Conservation (phyloP, 2,888 invertebrate species). For the Melanotus villosus region DNA sequence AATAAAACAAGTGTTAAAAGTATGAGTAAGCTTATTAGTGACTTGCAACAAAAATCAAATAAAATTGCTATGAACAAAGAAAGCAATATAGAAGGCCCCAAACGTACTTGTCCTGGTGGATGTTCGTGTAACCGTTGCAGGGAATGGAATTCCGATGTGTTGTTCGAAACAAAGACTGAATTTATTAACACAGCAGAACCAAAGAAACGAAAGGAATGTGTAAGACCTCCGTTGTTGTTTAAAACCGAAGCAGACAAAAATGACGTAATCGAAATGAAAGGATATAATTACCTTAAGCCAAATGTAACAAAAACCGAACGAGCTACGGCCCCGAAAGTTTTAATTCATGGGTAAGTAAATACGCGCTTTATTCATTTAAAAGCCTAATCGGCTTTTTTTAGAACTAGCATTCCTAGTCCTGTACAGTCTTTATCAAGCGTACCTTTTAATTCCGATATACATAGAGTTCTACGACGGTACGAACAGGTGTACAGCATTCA, state of each 20-base stretch:
- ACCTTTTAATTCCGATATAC: slow-evolving; percentile 58
- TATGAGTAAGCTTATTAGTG: no score
- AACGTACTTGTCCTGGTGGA: neutral
- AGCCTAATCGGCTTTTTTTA: no score
- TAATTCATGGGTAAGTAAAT: slow-evolving; percentile 50
- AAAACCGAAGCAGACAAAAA: neutral
- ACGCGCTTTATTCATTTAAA: no score
- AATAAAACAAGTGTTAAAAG: no score
- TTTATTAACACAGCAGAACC: neutral
- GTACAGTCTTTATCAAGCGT: slow-evolving; percentile 51
- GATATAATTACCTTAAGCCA: neutral
- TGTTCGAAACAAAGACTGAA: neutral
- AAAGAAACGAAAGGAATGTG: neutral
- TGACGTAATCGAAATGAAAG: slow-evolving; percentile 23
- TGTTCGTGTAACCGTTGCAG: neutral
- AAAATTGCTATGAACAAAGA: no score
- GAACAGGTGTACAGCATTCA: slow-evolving; percentile 71
- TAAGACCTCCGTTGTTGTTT: neutral
- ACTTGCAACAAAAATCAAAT: no score
- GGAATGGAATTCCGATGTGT: neutral
- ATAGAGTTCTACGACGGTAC: slow-evolving; percentile 55
- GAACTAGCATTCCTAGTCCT: slow-evolving; percentile 55
- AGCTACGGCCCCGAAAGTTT: slow-evolving; percentile 41
- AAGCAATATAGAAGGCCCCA: no score
- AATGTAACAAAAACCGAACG: slow-evolving; percentile 30